Evolutionary conservation across 64 coral and sea anemone genomes (phyloP), one percentile per base, ranked within the genome.

Genomic region (Montipora foliosa): DNA sequence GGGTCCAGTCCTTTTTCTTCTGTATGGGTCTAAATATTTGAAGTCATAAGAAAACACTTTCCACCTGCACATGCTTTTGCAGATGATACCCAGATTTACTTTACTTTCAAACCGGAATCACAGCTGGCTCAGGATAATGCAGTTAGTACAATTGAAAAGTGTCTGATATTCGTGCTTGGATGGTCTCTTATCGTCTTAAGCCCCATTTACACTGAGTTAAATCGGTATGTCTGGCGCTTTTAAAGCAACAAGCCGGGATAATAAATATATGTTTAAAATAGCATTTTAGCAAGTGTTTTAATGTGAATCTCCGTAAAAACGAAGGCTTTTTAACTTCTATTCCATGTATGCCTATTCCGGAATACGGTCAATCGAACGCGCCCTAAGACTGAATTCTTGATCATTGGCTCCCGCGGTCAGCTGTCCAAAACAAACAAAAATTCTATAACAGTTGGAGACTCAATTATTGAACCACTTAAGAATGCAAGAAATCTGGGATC

Each of bases 61-160:
- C 79, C 79, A n/a, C 0, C 11, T 47, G n/a, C 8, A 47, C 79
- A 81, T 47, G 20, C 21, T 8, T 79, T 46, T 81, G 79, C 79
- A 52, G 79, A 81, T 19, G 79, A 81, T n/a, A 83, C 80, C 11
- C 80, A 83, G 61, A 21, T 81, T 3, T 81, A 81, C 57, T 13
- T 81, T 49, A 52, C 79, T 53, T 81, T 81, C 57, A 37, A 49
- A 37, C 79, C 47, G 57, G 47, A 53, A 37, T 37, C 37, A 37
- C 37, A 37, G 37, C 37, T 76, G 45, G 76, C 49, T 46, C 76
- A 48, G 49, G 44, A 52, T 46, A 79, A 19, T 52, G 76, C 6
- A 48, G 6, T 52, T 48, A 12, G 44, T 48, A 25, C 49, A 79
- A 79, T 52, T 29, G 44, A 79, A 46, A 6, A 37, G 37, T 37